Conservation (phyloP, 2,888 invertebrate species). For the Pollenia amentaria region DNA sequence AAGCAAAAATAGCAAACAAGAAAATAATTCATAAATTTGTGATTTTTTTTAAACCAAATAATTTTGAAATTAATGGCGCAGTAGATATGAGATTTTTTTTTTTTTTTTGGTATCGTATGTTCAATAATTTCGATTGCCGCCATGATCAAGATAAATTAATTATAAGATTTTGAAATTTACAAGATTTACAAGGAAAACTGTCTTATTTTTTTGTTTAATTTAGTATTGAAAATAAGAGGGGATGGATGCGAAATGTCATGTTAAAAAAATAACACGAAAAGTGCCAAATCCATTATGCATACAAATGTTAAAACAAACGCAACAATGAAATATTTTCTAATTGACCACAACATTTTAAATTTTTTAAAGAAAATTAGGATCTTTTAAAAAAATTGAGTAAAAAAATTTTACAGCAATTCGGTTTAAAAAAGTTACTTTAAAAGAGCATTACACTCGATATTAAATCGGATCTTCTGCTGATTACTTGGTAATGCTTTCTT, state of each 20-base stretch:
- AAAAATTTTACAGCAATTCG: too few relatives aligned
- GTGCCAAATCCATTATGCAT: conserved; percentile 24
- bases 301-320: conserved; percentile 6
- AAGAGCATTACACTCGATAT: too few relatives aligned
- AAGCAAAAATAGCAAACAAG: background rate
- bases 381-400: too few relatives aligned
- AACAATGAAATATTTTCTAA: background rate
- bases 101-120: conserved; percentile 2
- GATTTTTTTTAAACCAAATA: conserved; percentile 44
- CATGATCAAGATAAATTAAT: conserved; percentile 61
- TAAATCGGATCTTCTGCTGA: too few relatives aligned
- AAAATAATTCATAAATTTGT: conserved; percentile 51
- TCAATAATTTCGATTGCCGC: conserved; percentile 48
- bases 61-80: conserved; percentile 61
- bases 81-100: conserved; percentile 18
- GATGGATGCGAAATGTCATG: conserved; percentile 32
- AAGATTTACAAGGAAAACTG: background rate
- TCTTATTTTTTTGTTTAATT: background rate
- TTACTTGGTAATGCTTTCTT: too few relatives aligned
- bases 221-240: background rate
- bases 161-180: conserved; percentile 45
- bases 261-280: conserved; percentile 17
- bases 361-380: too few relatives aligned
- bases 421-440: too few relatives aligned
- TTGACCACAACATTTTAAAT: background rate